phyloP scores from a whole-genome alignment of 92 coral and sea anemone species.

The Heteractis magnifica region DNA sequence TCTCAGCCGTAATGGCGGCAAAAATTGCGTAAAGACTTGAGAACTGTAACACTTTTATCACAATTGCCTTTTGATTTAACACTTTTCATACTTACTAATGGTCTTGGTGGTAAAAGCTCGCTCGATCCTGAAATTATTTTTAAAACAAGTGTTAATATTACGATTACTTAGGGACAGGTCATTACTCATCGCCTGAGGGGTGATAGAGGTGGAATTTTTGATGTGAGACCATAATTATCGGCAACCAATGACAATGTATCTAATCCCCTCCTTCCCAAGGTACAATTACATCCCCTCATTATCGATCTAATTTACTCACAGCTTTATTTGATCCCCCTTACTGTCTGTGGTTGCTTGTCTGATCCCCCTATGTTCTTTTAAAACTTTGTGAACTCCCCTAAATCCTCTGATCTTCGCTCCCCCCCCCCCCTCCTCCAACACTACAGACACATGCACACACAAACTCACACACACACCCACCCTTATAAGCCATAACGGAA shows the following conservation, averaged over 20 bases:
- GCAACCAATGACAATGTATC: background rate
- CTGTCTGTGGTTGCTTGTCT: too few relatives aligned
- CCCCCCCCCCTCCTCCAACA: too few relatives aligned
- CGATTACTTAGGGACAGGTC: background rate
- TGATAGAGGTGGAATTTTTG: background rate
- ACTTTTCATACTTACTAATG: background rate
- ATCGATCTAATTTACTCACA: background rate
- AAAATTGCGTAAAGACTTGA: background rate
- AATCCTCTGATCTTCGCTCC: too few relatives aligned
- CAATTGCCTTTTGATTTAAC: too few relatives aligned
- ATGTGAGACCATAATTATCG: background rate
- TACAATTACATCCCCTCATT: background rate
- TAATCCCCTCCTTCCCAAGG: background rate
- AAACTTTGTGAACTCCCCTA: too few relatives aligned
- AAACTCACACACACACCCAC: too few relatives aligned
- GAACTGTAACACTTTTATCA: background rate
- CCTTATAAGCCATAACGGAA: too few relatives aligned
- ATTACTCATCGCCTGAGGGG: background rate
- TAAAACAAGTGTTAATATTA: background rate
- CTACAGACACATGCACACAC: too few relatives aligned
- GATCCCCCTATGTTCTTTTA: too few relatives aligned
- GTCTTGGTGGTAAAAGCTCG: background rate
- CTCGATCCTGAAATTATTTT: background rate
- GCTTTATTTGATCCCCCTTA: too few relatives aligned
- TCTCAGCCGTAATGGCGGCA: background rate